Percentiles rank a stretch among this genome's conserved stretches.
Conservation (phyloP, 2,888 invertebrate species). For the Eupithecia centaureata region DNA sequence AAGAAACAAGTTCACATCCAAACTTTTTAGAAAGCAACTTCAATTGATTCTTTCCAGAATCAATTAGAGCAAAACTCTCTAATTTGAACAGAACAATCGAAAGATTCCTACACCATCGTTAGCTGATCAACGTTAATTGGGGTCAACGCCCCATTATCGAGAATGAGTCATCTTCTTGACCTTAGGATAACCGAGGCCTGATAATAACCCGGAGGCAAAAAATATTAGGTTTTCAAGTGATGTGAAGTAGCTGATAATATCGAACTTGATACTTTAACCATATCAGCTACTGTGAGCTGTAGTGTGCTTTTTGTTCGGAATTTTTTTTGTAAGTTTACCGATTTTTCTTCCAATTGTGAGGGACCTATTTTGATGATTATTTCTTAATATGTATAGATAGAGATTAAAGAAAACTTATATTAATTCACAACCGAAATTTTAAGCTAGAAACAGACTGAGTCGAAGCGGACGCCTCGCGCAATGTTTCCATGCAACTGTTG, state of each 20-base stretch:
- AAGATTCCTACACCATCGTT: constrained; percentile 26
- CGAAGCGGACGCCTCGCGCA: no score
- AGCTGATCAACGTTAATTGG: constrained; percentile 46
- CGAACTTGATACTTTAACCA: not conserved
- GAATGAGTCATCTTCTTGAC: constrained; percentile 39
- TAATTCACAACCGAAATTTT: no score
- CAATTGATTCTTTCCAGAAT: not conserved
- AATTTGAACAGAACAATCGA: not conserved
- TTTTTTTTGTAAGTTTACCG: not conserved
- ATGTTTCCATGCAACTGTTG: not conserved
- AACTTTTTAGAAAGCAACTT: not conserved
- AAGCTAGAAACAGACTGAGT: no score
- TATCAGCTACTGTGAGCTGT: no score
- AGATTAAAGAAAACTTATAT: no score
- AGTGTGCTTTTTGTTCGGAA: not conserved
- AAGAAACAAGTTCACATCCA: not conserved
- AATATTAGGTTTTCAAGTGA: not conserved
- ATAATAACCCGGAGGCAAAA: not conserved
- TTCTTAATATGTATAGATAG: no score
- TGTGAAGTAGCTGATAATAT: not conserved
- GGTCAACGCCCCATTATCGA: constrained; percentile 49
- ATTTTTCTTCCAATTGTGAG: not conserved
- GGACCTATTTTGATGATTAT: not conserved
- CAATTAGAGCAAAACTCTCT: constrained; percentile 1
- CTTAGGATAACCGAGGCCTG: constrained; percentile 13